Percentiles rank a stretch among this genome's conserved stretches.
phyloP scores from a whole-genome alignment of 2,888 invertebrate species.

The Acrobasis repandana region DNA sequence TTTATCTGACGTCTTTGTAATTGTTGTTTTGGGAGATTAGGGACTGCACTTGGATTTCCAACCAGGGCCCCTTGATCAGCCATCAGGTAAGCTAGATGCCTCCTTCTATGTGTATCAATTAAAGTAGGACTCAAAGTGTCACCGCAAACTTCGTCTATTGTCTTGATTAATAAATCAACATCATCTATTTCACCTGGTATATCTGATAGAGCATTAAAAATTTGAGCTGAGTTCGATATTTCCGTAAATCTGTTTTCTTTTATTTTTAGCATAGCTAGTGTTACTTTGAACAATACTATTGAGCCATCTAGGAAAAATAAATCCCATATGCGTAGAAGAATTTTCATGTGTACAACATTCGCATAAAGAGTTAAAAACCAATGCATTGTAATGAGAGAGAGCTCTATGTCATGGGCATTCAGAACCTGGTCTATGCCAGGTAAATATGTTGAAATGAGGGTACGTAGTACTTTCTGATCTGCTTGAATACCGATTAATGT shows the following conservation, averaged over 20 bases:
- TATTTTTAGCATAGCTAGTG: slow-evolving; percentile 96
- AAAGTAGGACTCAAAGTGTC: slow-evolving; percentile 92
- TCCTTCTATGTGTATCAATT: slow-evolving; percentile 93
- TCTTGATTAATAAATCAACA: slow-evolving; percentile 92
- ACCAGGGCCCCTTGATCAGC: slow-evolving; percentile 97
- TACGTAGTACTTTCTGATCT: slow-evolving; percentile 97
- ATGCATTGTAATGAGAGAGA: slow-evolving; percentile 97
- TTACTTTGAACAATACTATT: slow-evolving; percentile 95
- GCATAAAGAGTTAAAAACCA: slow-evolving; percentile 99
- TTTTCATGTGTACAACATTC: slow-evolving; percentile 97
- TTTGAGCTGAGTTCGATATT: slow-evolving; percentile 97
- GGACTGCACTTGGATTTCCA: slow-evolving; percentile 93
- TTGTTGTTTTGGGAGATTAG: slow-evolving; percentile 97
- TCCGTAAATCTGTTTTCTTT: slow-evolving; percentile 88
- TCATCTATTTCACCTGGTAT: slow-evolving; percentile 97
- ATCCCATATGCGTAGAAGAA: slow-evolving; percentile 97
- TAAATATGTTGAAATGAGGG: slow-evolving; percentile 93
- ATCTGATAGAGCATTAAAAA: slow-evolving; percentile 98
- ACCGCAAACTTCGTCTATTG: slow-evolving; percentile 86
- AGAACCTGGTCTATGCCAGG: slow-evolving; percentile 95
- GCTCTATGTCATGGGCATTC: slow-evolving; percentile 96
- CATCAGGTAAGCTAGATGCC: slow-evolving; percentile 97
- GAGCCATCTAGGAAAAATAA: slow-evolving; percentile 98
- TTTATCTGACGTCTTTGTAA: slow-evolving; percentile 93
- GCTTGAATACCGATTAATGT: slow-evolving; percentile 97